These are phyloP conservation scores for Peromyscus melanophrys DNA, from an alignment of 2,797 vertebrate species.

Conservation along the genomic window DNA sequence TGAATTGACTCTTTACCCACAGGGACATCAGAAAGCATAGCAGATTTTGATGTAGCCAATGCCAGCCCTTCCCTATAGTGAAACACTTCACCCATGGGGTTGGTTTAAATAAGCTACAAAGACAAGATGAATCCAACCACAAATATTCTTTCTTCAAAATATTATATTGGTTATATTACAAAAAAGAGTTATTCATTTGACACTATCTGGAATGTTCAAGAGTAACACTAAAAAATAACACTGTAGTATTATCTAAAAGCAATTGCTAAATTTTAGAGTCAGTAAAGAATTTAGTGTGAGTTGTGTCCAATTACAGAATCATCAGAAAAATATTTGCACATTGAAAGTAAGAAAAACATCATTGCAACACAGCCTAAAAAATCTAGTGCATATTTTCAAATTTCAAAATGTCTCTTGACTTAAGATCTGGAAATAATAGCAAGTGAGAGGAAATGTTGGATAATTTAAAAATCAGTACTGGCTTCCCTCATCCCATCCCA, in stretches of 20 bases:
- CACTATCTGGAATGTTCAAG: neutral
- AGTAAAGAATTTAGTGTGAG: neutral
- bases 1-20: neutral
- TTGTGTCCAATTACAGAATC: neutral
- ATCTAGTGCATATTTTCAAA: neutral
- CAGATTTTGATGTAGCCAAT: neutral
- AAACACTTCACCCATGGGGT: neutral
- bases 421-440: neutral
- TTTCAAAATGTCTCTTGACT: neutral
- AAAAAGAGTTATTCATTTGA: neutral
- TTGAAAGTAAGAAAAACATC: slow-evolving; percentile 28
- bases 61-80: neutral
- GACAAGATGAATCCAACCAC: neutral
- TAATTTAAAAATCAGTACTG: neutral
- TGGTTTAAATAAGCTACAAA: neutral
- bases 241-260: neutral
- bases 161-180: neutral
- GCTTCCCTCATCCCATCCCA: neutral
- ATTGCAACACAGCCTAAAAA: neutral
- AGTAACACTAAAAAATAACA: neutral
- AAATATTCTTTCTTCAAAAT: slow-evolving; percentile 16
- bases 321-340: neutral
- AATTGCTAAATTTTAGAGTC: neutral
- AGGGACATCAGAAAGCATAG: neutral
- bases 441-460: neutral